phyloP scores from a whole-genome alignment of 2,113 vertebrate genomes.

The Haemorhous mexicanus region DNA sequence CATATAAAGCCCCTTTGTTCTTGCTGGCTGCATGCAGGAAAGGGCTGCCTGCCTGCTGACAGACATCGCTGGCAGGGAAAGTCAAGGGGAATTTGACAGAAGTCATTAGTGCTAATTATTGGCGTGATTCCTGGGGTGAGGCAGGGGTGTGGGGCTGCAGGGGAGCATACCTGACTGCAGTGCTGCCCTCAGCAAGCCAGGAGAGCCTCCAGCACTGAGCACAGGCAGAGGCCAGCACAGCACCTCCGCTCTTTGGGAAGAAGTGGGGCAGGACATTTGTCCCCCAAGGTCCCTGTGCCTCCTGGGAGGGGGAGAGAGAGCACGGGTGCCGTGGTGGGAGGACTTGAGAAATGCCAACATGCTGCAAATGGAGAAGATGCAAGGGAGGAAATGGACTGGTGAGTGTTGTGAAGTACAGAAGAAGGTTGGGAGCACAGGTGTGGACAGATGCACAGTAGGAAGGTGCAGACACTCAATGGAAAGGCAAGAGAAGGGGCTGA shows the following conservation, averaged over 20 bases:
- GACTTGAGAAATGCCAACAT: background rate
- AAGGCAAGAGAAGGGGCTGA: background rate
- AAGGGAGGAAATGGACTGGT: background rate
- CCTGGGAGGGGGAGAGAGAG: background rate
- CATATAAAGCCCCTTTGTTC: background rate
- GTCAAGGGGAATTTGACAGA: background rate
- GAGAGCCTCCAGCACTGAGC: background rate
- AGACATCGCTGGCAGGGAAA: background rate
- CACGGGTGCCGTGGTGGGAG: background rate
- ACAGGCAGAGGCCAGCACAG: background rate
- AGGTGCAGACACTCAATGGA: background rate
- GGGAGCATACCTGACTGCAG: background rate
- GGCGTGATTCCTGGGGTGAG: background rate
- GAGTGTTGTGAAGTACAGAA: background rate
- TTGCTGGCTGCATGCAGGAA: background rate
- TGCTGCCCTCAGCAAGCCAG: background rate
- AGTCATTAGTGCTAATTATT: background rate
- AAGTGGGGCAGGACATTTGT: background rate
- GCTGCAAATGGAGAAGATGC: background rate
- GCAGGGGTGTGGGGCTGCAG: background rate
- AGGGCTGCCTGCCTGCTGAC: background rate
- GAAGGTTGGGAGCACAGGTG: background rate
- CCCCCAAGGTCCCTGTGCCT: rapidly evolving
- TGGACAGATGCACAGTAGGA: background rate
- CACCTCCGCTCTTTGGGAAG: rapidly evolving